Base-by-base conservation (phyloP, 2,888 invertebrate species). In the Catonia carolina region DNA sequence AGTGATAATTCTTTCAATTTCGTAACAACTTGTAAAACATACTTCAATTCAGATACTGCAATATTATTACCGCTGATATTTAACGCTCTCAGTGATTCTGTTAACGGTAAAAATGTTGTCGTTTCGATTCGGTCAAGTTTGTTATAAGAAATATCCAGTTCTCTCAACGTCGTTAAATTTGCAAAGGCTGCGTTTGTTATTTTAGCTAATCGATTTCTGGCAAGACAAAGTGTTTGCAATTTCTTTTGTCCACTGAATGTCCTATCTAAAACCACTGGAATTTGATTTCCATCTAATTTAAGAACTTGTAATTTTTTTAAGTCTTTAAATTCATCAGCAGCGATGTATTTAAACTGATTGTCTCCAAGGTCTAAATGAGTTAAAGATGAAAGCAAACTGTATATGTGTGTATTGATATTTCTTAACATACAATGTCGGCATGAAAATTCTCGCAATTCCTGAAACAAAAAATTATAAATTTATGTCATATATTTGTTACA, bases 381-480 rank as follows among this genome's bases (percentile, higher is more conserved):
- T 61, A 89, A 76, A 68, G 82, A 81, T 60, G 85, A 80, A 67
- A 86, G 78, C 66, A 87, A 77, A 70, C 86, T 84, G 74, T 88
- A 89, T 66, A 89, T 80, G 70, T 86, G 85, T 8, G 85, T 82
- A 74, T 89, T 89, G 66, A 89, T 81, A 70, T 84, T 80, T 66
- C 80, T 78, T 64, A 90, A 73, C 56, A 80, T 77, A 72, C 89
- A 90, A 63, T 78, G 76, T 63, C 88, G 78, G 70, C 89, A 87
- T 68, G 82, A 82, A 63, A 90, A 79, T 60, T 80, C 74, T 69
- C 79, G 79, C 60, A 90, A 74, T 66, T 84, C 82, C 78, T 86
- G 81, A 59, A 80, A 79, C 60, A 69, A 8, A 27, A 27, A 27
- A 8, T 6, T 27, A 27, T 27, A 8, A n/a, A n/a, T n/a, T n/a